Evolutionary conservation across 2,113 vertebrate species (phyloP).

Genomic region (Nothoprocta pentlandii): DNA sequence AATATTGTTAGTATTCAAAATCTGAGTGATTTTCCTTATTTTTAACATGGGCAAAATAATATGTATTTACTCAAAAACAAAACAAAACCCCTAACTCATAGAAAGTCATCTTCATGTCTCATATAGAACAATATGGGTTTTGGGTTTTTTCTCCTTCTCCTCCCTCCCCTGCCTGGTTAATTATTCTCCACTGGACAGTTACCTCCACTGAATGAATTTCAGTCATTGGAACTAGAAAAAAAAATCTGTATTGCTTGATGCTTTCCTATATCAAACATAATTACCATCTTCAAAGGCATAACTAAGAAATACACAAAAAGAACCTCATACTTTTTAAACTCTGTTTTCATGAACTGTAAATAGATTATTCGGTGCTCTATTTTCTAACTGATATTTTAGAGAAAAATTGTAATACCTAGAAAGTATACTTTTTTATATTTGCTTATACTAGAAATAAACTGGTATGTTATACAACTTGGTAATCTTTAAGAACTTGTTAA

Average conservation of each 20-base stretch:
- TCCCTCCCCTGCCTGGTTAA: rapidly evolving
- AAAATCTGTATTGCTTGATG: background rate
- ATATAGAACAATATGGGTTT: background rate
- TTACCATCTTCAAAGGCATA: background rate
- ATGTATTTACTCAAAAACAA: background rate
- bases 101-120: background rate
- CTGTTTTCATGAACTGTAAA: background rate
- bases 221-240: background rate
- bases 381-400: background rate
- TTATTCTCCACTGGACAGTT: background rate
- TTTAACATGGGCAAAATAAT: background rate
- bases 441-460: background rate
- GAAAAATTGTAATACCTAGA: background rate
- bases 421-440: background rate
- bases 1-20: background rate
- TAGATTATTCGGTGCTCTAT: background rate
- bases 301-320: background rate
- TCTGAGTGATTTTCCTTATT: background rate
- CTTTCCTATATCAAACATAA: background rate
- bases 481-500: background rate
- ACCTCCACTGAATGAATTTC: rapidly evolving
- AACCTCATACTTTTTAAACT: background rate
- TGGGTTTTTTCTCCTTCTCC: background rate
- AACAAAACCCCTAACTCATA: background rate
- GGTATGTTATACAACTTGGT: background rate